Evolutionary conservation across 2,888 invertebrate genomes (phyloP), one percentile per base, ranked within the genome.

Genomic region (Arrhopalites spinosus): DNA sequence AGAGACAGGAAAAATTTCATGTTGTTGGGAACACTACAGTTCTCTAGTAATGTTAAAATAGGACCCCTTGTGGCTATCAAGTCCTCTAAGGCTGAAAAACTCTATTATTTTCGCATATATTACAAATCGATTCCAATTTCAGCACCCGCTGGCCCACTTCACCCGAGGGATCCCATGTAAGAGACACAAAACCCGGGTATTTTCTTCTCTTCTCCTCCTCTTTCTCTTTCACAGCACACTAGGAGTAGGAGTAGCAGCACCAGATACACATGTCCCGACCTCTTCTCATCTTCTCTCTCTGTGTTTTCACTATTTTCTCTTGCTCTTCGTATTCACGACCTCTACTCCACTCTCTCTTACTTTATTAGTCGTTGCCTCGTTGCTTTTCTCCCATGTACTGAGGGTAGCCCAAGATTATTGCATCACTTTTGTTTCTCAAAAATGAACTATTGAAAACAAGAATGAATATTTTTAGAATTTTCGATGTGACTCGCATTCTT

Each of bases 61-160:
- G 69, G 63, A 23, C 47, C 43, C 67, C 69, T 68, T 61, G n/a
- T 73, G 64, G 66, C 66, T 66, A 73, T 73, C 20, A 73, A 66
- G 56, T 69, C 36, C 63, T 53, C 30, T 47, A 45, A 64, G 50
- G 61, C 70, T 59, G 36, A 67, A 66, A 74, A 77, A 75, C 70
- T 69, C 71, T 71, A 79, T 75, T 71, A 79, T 75, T 73, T 77
- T 77, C 77, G 76, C 77, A 79, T 77, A 77, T 74, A 79, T 79
- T 79, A 79, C 75, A 74, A 75, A 78, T 78, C 78, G 76, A 79
- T 77, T 77, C 74, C 71, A 73, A 77, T 77, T 75, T 74, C 72
- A 68, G 74, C 74, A 78, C 75, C 77, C 75, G 71, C 67, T 74
- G 74, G 78, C 78, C 63, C 66, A 73, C 53, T 73, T 73, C 36